Evolutionary conservation across 2,113 vertebrate genomes (phyloP).

Genomic region (Lepidothrix coronata): DNA sequence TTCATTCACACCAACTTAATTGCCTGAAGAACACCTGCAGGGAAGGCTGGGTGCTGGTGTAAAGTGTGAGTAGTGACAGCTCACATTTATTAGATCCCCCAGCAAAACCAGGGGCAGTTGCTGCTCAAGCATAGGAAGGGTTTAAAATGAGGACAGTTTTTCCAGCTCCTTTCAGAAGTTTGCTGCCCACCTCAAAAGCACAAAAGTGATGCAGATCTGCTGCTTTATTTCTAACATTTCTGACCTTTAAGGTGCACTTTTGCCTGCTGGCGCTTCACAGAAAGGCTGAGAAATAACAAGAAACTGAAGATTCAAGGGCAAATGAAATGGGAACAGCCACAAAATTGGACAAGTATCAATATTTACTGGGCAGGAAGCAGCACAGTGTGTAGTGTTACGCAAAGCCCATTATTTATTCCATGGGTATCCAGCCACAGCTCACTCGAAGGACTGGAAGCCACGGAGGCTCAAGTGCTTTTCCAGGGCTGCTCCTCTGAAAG

Average conservation of each 20-base stretch:
- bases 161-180: not conserved
- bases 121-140: not conserved
- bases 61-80: not conserved
- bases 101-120: not conserved
- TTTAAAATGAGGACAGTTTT: not conserved
- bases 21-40: not conserved
- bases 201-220: fast-evolving
- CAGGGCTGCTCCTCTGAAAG: not conserved
- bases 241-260: not conserved
- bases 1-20: constrained; percentile 14
- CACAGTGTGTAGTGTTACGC: not conserved
- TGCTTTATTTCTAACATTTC: not conserved
- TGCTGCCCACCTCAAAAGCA: not conserved
- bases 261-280: not conserved
- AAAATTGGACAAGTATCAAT: not conserved
- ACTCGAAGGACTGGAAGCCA: not conserved
- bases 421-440: not conserved
- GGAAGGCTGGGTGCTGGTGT: not conserved
- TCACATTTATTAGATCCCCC: not conserved
- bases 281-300: not conserved
- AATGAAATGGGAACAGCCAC: not conserved
- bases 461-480: not conserved
- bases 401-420: not conserved
- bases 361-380: constrained; percentile 25
- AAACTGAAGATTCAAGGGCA: not conserved